phyloP scores from a whole-genome alignment of 2,888 invertebrate genomes.

The Clivina fossor region DNA sequence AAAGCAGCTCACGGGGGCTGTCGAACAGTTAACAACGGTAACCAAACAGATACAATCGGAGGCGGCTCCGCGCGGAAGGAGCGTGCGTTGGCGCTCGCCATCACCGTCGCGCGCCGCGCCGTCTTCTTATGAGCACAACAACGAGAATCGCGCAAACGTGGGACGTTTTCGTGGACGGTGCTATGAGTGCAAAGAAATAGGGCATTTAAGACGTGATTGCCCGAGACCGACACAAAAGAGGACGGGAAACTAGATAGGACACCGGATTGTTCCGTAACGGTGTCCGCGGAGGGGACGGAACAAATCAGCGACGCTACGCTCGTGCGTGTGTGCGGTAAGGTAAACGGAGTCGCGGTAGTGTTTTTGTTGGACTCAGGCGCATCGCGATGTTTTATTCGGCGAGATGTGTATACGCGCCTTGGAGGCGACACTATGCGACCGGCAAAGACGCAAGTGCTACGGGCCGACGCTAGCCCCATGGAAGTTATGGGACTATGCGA shows the following conservation, averaged over 20 bases:
- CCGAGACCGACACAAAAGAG: neutral
- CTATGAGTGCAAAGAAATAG: neutral
- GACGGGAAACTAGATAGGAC: neutral
- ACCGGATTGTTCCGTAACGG: neutral
- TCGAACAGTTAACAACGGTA: neutral
- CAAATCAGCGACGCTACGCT: neutral
- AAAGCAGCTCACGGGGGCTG: neutral
- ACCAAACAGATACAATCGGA: neutral
- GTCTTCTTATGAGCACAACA: neutral
- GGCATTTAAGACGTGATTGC: conserved; percentile 1
- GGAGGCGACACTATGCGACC: too few species aligned
- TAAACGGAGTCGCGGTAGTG: neutral
- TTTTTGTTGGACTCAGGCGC: conserved; percentile 7
- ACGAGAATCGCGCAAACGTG: neutral
- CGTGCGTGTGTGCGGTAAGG: neutral
- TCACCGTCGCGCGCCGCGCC: neutral
- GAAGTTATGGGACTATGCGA: neutral
- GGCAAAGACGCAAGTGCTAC: too few species aligned
- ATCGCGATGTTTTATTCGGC: neutral
- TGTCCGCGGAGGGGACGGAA: neutral
- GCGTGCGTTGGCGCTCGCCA: neutral
- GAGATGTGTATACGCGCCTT: neutral
- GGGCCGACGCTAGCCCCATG: neutral
- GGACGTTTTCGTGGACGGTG: neutral
- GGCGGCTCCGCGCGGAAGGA: neutral